Base-by-base conservation (phyloP, 2,113 vertebrate genomes). In the Charadrius vociferus region DNA sequence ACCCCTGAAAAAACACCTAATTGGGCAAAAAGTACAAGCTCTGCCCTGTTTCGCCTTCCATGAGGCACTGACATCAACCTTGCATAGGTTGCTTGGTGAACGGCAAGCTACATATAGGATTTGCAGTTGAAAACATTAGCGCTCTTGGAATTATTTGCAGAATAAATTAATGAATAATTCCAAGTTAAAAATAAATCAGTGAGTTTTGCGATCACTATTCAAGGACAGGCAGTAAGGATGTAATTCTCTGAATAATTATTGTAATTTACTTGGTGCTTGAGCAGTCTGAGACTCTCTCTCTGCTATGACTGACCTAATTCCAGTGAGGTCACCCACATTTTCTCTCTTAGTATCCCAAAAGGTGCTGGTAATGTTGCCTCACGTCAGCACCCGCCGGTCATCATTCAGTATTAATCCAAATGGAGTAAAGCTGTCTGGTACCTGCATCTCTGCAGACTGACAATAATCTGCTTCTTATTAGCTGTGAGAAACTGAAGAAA, bases 381-480 rank as follows among this genome's bases (percentile, higher is more conserved):
- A 1, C 2, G 2, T 74, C 39, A 7, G 3, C 30, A 11, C 14
- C 63, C 16, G 0, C 29, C 4, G 4, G 45, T 26, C 34, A 2
- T 12, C 10, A 0, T 9, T 52, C 37, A 7, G 39, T 7, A 7
- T 13, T 23, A 29, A 29, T 26, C 49, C 53, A 15, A 7, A 19
- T 2, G 23, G 43, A 7, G 6, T 23, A 1, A 10, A 2, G 0
- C 19, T 45, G n/a, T 18, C 56, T 3, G 45, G 62, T 41, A 10
- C 49, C 21, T n/a, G 12, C 36, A 14, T 27, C 45, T 49, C 66
- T 45, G 4, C 61, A 16, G 24, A 1, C 12, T 6, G 66, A 13
- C 56, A 27, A 23, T 30, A 37, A 12, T 2, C 27, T 22, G 14
- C 30, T 74, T 70, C 10, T 45, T 50, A 1, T 6, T 21, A 24